Percentiles rank a stretch among this genome's conserved stretches.
These are phyloP conservation scores for Malurus splendens DNA, from an alignment of 2,797 vertebrate genomes.

Conservation along the genomic window DNA sequence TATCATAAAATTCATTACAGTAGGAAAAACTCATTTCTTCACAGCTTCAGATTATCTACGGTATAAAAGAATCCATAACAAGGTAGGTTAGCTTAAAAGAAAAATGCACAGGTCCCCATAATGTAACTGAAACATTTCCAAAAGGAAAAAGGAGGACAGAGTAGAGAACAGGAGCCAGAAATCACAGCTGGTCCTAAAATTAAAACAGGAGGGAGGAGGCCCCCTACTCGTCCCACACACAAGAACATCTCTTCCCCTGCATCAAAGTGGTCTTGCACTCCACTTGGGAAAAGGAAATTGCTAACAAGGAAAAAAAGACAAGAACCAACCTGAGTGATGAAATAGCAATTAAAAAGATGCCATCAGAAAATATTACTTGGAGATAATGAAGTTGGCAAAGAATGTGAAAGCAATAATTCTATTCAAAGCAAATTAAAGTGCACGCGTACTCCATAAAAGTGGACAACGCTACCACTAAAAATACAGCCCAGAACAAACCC, in stretches of 20 bases:
- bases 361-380: constrained; percentile 13
- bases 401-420: not conserved
- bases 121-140: not conserved
- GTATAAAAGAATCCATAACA: not conserved
- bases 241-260: not conserved
- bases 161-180: not conserved
- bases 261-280: not conserved
- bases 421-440: constrained; percentile 31
- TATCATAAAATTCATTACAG: not conserved
- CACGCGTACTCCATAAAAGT: not conserved
- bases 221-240: not conserved
- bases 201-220: not conserved
- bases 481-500: not conserved
- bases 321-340: not conserved
- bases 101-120: not conserved
- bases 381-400: constrained; percentile 3
- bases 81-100: not conserved
- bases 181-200: not conserved
- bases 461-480: not conserved
- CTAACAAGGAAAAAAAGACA: not conserved
- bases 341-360: constrained; percentile 45
- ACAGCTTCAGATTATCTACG: not conserved
- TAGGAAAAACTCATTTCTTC: not conserved
- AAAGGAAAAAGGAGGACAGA: not conserved
- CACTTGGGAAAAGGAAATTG: not conserved